Percentiles rank a stretch among this genome's conserved stretches.
Evolutionary conservation across 2,797 vertebrate genomes (phyloP).

Genomic region (Pangasius krempfi): DNA sequence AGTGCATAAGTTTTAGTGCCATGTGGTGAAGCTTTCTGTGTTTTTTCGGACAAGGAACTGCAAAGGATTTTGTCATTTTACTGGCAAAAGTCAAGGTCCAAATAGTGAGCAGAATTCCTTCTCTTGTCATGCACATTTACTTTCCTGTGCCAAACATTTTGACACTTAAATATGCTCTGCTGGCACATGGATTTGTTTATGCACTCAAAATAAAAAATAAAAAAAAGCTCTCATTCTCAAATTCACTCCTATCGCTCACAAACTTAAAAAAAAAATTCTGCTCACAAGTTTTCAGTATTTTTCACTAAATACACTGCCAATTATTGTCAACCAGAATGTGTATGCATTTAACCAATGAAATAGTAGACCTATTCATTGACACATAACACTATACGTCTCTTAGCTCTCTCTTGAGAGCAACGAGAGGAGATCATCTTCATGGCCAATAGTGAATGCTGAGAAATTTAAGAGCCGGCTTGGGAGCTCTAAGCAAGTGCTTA

Average conservation of each 20-base stretch:
- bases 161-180: not conserved
- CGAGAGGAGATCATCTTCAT: not conserved
- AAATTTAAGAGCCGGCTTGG: not conserved
- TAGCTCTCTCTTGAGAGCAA: not conserved
- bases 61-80: not conserved
- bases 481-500: not conserved
- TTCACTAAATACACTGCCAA: not conserved
- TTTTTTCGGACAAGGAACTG: not conserved
- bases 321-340: not conserved
- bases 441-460: not conserved
- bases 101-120: not conserved
- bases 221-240: not conserved
- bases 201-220: too few relatives aligned
- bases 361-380: not conserved
- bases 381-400: not conserved
- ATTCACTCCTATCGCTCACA: too few relatives aligned
- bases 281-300: not conserved
- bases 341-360: not conserved
- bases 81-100: not conserved
- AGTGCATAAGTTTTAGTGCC: not conserved
- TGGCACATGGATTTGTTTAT: not conserved
- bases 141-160: not conserved
- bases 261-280: not conserved
- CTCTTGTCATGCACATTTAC: not conserved
- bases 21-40: not conserved